These are phyloP conservation scores for Stichodactyla mertensii DNA, from an alignment of 64 coral and sea anemone genomes.

Conservation along the genomic window DNA sequence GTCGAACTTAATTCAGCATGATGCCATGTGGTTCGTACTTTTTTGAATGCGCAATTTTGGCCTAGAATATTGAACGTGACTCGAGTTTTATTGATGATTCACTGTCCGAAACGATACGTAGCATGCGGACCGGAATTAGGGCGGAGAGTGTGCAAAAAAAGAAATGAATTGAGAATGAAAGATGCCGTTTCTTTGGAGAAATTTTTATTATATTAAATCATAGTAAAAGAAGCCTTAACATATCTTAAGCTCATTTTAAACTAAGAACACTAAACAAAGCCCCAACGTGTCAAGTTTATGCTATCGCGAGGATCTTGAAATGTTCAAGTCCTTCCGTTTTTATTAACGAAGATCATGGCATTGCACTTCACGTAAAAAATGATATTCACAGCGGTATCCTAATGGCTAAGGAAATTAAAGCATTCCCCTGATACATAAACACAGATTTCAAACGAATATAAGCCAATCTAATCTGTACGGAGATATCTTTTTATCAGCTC, in stretches of 20 bases:
- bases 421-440: conserved; percentile 45
- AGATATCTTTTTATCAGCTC: conserved; percentile 21
- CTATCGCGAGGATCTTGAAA: conserved; percentile 1
- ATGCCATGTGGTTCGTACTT: not conserved
- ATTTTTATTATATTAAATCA: not conserved
- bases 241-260: conserved; percentile 9
- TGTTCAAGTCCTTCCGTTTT: conserved; percentile 25
- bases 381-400: conserved; percentile 17
- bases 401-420: conserved; percentile 47
- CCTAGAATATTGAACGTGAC: not conserved
- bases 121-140: not conserved
- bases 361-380: conserved; percentile 26
- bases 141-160: not conserved
- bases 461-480: conserved; percentile 6
- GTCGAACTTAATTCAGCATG: not conserved
- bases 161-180: not conserved
- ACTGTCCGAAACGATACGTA: not conserved
- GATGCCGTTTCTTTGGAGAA: not conserved
- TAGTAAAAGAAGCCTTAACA: not conserved
- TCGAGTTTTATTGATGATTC: not conserved
- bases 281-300: not conserved
- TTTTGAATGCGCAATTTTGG: not conserved
- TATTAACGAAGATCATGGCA: conserved; percentile 51
- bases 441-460: conserved; percentile 33
- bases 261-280: conserved; percentile 18